A percentile compares a stretch with the other conserved stretches of the same genome.
phyloP scores from a whole-genome alignment of 2,888 invertebrate species.

The Cephus pygmeus region DNA sequence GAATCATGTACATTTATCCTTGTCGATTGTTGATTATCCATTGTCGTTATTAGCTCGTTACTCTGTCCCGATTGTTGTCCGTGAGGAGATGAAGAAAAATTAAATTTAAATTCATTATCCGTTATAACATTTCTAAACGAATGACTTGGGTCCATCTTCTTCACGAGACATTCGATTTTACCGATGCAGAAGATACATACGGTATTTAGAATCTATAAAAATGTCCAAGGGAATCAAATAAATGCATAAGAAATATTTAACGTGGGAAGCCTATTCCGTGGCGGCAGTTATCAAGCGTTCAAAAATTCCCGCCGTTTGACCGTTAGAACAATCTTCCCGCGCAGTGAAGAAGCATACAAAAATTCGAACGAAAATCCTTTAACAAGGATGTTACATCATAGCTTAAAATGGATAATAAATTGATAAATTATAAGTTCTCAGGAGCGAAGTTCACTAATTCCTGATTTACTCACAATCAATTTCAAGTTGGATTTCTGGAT shows the following conservation, averaged over 20 bases:
- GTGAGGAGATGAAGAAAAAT: neutral
- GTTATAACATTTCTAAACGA: conserved; percentile 6
- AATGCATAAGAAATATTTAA: neutral
- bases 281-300: neutral
- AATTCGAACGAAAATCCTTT: neutral
- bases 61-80: neutral
- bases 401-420: neutral
- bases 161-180: conserved; percentile 23
- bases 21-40: neutral
- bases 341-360: neutral
- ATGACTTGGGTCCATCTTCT: conserved; percentile 9
- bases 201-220: conserved; percentile 32
- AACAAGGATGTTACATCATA: neutral
- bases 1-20: neutral
- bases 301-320: neutral
- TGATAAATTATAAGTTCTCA: neutral
- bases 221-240: neutral
- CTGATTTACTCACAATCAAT: conserved; percentile 25
- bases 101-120: neutral
- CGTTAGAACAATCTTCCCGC: neutral
- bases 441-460: neutral
- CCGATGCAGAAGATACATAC: conserved; percentile 29
- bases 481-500: conserved; percentile 29
- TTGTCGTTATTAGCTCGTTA: neutral
- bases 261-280: too few relatives aligned